Base-by-base conservation (phyloP, 2,113 vertebrate species). In the Callocephalon fimbriatum region DNA sequence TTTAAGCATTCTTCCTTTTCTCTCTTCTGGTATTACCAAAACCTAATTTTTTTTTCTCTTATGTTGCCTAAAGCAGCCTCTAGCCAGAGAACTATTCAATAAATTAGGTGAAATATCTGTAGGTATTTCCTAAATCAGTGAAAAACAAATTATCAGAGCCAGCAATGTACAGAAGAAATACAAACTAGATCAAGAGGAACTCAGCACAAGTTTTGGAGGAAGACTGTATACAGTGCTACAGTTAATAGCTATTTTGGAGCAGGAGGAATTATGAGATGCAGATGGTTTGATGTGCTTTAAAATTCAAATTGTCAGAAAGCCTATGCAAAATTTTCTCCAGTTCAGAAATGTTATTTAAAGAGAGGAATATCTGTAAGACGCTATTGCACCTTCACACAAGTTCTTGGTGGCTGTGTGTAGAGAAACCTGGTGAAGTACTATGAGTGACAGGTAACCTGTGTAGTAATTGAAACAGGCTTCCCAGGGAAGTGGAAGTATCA, bases 301-400 rank as follows among this genome's bases (percentile, higher is more conserved):
- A 74, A 54, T 31, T 38, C 11, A 66, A 29, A 84, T 50, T 12
- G 3, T 37, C 16, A 67, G 40, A 88, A 78, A 68, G 7, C 16
- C 25, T 59, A 26, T 5, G 20, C 19, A 62, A 76, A 50, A 2
- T 51, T 86, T 90, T 86, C 53, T 27, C 21, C 21, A 58, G 16
- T 48, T 80, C 38, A 42, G n/a, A 62, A 74, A 18, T 19, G 10
- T 32, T 61, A 74, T 18, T 37, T 22, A 53, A 67, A 88, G 26
- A 65, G 15, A 67, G 3, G 32, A 61, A 50, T 1, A 0, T 42
- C 20, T 23, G 5, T 25, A 56, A 51, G 42, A 32, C 14, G 37
- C 15, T 37, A 42, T 38, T n/a, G 12, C 10, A 67, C 21, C 31
- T 61, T 61, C 0, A 0, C 50, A 50, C 12, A 29, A 44, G 13